Percentiles rank a stretch among this genome's conserved stretches.
phyloP scores from a whole-genome alignment of 1,140 invertebrate genomes.

The Neoseiulus cucumeris region DNA sequence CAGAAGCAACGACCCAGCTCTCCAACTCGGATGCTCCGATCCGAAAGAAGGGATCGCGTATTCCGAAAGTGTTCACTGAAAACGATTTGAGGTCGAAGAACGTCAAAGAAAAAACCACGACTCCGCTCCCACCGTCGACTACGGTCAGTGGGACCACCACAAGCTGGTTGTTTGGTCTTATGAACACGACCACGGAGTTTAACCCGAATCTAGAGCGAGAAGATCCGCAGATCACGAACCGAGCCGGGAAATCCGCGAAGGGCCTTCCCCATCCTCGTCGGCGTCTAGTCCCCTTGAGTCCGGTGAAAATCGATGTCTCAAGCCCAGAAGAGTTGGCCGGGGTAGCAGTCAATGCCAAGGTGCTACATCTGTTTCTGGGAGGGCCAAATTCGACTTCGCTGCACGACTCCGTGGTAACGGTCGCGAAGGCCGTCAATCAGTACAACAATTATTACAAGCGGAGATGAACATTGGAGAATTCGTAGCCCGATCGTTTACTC shows the following conservation, averaged over 20 bases:
- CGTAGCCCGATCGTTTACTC: no score
- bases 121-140: not conserved
- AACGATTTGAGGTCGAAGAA: not conserved
- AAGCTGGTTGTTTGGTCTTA: not conserved
- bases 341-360: not conserved
- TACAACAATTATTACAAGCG: not conserved
- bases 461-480: not conserved
- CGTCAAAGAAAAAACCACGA: not conserved
- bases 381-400: constrained; percentile 7
- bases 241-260: not conserved
- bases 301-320: constrained; percentile 5
- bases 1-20: not conserved
- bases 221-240: not conserved
- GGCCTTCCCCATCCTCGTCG: not conserved
- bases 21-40: not conserved
- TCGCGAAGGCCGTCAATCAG: constrained; percentile 5
- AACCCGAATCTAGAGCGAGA: not conserved
- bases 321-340: not conserved
- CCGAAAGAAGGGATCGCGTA: not conserved
- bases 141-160: not conserved
- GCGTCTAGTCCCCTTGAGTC: not conserved
- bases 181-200: not conserved
- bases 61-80: not conserved
- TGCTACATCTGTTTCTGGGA: constrained; percentile 2
- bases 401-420: not conserved